These are phyloP conservation scores for Falco columbarius DNA, from an alignment of 2,797 vertebrate genomes.

Conservation along the genomic window DNA sequence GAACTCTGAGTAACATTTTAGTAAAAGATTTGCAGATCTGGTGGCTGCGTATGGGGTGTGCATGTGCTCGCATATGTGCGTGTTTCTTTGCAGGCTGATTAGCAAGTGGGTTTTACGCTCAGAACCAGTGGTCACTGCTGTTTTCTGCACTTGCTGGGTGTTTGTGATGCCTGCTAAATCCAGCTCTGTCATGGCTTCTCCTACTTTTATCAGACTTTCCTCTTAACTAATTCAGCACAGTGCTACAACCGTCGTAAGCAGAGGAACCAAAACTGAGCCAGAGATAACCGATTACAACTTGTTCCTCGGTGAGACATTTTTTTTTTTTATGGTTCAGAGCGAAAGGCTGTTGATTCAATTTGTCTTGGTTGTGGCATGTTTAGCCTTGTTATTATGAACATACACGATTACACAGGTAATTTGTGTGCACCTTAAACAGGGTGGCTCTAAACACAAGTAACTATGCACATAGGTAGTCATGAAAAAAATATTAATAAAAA, in stretches of 20 bases:
- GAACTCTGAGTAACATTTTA: constrained; percentile 29
- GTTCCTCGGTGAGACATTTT: background rate
- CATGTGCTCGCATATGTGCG: constrained; percentile 29
- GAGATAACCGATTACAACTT: constrained; percentile 23
- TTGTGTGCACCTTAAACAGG: constrained; percentile 45
- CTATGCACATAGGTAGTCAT: background rate
- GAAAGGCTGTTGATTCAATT: constrained; percentile 51
- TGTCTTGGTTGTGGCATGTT: constrained; percentile 54
- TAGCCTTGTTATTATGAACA: constrained; percentile 59
- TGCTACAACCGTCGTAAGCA: background rate
- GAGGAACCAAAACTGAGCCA: constrained; percentile 22
- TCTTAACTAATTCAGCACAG: background rate
- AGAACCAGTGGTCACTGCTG: background rate
- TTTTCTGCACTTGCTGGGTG: constrained; percentile 21
- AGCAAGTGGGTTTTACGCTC: constrained; percentile 1
- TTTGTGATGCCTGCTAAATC: background rate
- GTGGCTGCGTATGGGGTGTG: background rate
- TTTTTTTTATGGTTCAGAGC: background rate
- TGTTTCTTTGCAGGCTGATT: constrained; percentile 32
- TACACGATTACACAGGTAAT: constrained; percentile 51
- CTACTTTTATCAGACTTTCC: constrained; percentile 36
- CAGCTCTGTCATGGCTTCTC: background rate
- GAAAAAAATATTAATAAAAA: background rate
- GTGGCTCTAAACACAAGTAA: background rate
- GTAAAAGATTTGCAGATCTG: constrained; percentile 14